phyloP scores from a whole-genome alignment of 2,797 vertebrate species.

The Falco biarmicus region DNA sequence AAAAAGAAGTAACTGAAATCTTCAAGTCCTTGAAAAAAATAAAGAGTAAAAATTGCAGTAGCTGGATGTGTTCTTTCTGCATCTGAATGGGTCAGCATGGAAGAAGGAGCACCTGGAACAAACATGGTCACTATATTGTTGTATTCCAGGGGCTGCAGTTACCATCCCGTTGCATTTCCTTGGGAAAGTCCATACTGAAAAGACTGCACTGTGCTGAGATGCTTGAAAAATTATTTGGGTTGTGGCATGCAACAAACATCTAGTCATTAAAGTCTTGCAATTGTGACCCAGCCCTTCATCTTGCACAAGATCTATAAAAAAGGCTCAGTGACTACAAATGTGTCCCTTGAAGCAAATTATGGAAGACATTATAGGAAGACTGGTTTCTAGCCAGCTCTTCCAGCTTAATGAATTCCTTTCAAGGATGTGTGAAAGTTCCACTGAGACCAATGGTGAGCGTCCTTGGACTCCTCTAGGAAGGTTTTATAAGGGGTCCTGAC shows the following conservation, averaged over 20 bases:
- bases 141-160: not conserved
- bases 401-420: conserved; percentile 62
- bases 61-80: not conserved
- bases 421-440: conserved; percentile 41
- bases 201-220: not conserved
- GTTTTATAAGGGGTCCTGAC: not conserved
- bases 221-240: conserved; percentile 51
- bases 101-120: not conserved
- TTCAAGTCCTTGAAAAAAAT: not conserved
- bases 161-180: not conserved
- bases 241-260: conserved; percentile 54
- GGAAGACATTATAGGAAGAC: conserved; percentile 49
- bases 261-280: conserved; percentile 49
- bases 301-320: conserved; percentile 63
- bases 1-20: conserved; percentile 4
- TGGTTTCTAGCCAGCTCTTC: conserved; percentile 54
- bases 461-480: conserved; percentile 27
- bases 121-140: not conserved
- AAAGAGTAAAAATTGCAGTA: not conserved
- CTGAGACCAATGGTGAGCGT: conserved; percentile 51
- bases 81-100: not conserved
- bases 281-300: conserved; percentile 51
- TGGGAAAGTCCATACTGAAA: conserved; percentile 27
- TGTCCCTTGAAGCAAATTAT: conserved; percentile 67
- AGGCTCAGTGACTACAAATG: conserved; percentile 50